A percentile compares a stretch with the other conserved stretches of the same genome.
These are phyloP conservation scores for Mythimna impura DNA, from an alignment of 2,888 invertebrate species.

Conservation along the genomic window DNA sequence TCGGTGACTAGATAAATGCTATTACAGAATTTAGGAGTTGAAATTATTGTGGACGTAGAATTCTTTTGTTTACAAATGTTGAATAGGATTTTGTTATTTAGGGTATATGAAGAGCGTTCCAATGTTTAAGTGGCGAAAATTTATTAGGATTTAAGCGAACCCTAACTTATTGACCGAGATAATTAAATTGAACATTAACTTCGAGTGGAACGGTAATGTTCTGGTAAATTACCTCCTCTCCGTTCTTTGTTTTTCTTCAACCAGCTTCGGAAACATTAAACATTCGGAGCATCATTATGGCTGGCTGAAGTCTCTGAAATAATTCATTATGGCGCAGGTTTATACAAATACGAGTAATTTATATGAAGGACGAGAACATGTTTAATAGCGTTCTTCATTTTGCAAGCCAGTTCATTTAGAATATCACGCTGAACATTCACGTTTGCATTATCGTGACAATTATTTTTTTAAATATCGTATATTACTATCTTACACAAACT, in stretches of 20 bases:
- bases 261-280: conserved; percentile 35
- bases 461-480: too few relatives aligned
- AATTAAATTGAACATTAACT: conserved; percentile 59
- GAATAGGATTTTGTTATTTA: conserved; percentile 22
- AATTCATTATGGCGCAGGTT: conserved; percentile 18
- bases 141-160: conserved; percentile 45
- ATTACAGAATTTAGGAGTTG: conserved; percentile 32
- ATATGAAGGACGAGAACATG: conserved; percentile 6
- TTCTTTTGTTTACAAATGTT: conserved; percentile 26
- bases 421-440: not conserved
- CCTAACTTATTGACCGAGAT: conserved; percentile 58
- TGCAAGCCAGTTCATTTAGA: conserved; percentile 3
- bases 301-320: conserved; percentile 29
- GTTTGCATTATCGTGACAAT: not conserved
- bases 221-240: conserved; percentile 37
- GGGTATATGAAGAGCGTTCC: conserved; percentile 1
- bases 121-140: conserved; percentile 35
- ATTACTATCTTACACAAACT: not conserved
- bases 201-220: conserved; percentile 42
- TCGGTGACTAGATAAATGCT: conserved; percentile 49
- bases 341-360: conserved; percentile 26
- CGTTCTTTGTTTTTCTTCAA: conserved; percentile 49
- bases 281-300: conserved; percentile 31
- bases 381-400: conserved; percentile 1
- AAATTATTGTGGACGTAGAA: conserved; percentile 12